A percentile compares a stretch with the other conserved stretches of the same genome.
Conservation (phyloP, 2,888 invertebrate genomes). For the Cephus spinipes region DNA sequence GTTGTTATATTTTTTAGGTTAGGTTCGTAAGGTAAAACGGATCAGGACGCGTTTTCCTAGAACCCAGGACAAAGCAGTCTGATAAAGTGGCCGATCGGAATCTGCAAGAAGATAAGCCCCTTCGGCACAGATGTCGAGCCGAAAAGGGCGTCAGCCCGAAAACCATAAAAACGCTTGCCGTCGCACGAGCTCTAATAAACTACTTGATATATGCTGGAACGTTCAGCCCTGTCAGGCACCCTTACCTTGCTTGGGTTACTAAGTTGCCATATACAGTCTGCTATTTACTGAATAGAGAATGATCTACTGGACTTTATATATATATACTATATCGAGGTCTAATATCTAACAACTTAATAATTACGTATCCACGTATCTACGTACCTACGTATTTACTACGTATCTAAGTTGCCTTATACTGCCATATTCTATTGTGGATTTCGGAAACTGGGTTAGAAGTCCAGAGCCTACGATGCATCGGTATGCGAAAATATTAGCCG, state of each 20-base stretch:
- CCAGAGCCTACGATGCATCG: not conserved
- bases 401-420: not conserved
- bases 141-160: constrained; percentile 18
- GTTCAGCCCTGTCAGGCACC: not conserved
- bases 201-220: constrained; percentile 7
- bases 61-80: not conserved
- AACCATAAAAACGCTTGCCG: constrained; percentile 25
- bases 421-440: not conserved
- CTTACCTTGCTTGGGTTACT: not conserved
- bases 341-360: not conserved
- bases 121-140: constrained; percentile 25
- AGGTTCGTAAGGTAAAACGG: not conserved
- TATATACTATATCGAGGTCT: not conserved
- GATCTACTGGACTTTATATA: not conserved
- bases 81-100: constrained; percentile 14
- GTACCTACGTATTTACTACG: no score
- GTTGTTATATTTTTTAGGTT: not conserved
- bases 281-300: not conserved
- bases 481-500: constrained; percentile 21
- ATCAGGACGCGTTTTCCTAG: not conserved
- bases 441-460: not conserved
- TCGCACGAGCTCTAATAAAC: constrained; percentile 26
- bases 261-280: not conserved
- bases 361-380: no score
- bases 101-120: constrained; percentile 26